Evolutionary conservation across 2,797 vertebrate genomes (phyloP).

Genomic region (Gambelia wislizenii): DNA sequence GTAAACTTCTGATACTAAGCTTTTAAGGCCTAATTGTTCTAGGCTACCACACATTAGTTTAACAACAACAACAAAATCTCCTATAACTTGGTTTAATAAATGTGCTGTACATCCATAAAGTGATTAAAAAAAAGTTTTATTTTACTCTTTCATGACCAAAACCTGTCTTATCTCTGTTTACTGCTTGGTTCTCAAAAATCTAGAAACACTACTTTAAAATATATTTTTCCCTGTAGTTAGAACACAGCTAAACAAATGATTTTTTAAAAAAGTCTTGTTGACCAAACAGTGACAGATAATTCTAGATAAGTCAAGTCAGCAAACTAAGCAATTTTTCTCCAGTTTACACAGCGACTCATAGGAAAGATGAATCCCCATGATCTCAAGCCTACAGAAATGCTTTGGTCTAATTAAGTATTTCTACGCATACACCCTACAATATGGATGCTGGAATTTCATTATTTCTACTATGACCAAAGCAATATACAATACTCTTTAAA

Average conservation of each 20-base stretch:
- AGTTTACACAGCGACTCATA: conserved; percentile 65
- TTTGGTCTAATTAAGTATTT: conserved; percentile 58
- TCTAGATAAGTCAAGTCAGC: conserved; percentile 53
- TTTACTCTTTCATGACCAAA: conserved; percentile 55
- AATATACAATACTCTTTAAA: conserved; percentile 56
- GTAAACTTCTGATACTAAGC: conserved; percentile 54
- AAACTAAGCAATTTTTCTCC: conserved; percentile 63
- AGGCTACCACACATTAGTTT: conserved; percentile 46
- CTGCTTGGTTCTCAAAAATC: conserved; percentile 39
- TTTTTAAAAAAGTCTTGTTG: conserved; percentile 22
- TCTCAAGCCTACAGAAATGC: conserved; percentile 53
- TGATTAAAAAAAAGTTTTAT: conserved; percentile 47
- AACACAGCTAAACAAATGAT: conserved; percentile 50
- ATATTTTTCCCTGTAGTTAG: neutral
- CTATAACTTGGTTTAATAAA: conserved; percentile 64
- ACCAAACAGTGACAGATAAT: conserved; percentile 41
- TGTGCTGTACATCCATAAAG: conserved; percentile 62
- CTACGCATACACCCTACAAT: conserved; percentile 44
- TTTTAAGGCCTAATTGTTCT: conserved; percentile 64
- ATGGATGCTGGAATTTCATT: conserved; percentile 58
- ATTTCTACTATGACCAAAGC: conserved; percentile 61
- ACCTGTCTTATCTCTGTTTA: conserved; percentile 45
- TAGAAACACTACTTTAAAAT: conserved; percentile 45
- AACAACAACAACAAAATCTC: conserved; percentile 47
- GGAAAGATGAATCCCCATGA: conserved; percentile 56